Evolutionary conservation across 2,888 invertebrate species (phyloP), one percentile per base, ranked within the genome.

Genomic region (Pyrrhia umbra): DNA sequence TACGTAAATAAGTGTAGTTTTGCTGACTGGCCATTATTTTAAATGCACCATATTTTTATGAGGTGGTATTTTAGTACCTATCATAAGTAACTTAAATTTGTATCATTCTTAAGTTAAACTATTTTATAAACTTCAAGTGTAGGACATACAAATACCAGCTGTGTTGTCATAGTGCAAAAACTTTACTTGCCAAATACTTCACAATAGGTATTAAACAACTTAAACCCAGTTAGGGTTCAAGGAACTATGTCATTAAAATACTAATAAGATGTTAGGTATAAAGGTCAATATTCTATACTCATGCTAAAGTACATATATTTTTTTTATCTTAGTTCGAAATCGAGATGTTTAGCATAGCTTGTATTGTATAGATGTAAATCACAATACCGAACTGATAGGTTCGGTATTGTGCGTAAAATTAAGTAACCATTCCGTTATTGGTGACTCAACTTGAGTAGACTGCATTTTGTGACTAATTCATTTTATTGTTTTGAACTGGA

Each of bases 301-400:
- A 57, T 67, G 20, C 37, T 43, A 40, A 16, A 68, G 10, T 23
- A 27, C 18, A 39, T 2, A 16, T 18, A 39, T 2, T 34, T 1
- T 27, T 51, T 37, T 55, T 59, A 59, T 65, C 75, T 34, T 49
- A 40, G 30, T 62, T 68, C 20, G 16, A 57, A 49, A 54, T 68
- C 69, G n/a, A 18, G 2, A 8, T 61, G 43, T 37, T 57, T 75
- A 30, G 40, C 23, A 52, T 68, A 45, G 39, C 21, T 43, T 10
- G 15, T 42, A 42, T 39, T 34, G 21, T 68, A 37, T 15, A 63
- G 21, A 54, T 69, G 21, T 58, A 50, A 42, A 75, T 34, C 13
- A 68, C 50, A 54, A 42, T 75, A 23, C n/a, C 39, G 27, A 10
- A 27, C 13, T 50, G n/a, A 62, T 56, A 55, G 34, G 46, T 37